Evolutionary conservation across 2,888 invertebrate species (phyloP).

Genomic region (Neuroscelio doddi): DNA sequence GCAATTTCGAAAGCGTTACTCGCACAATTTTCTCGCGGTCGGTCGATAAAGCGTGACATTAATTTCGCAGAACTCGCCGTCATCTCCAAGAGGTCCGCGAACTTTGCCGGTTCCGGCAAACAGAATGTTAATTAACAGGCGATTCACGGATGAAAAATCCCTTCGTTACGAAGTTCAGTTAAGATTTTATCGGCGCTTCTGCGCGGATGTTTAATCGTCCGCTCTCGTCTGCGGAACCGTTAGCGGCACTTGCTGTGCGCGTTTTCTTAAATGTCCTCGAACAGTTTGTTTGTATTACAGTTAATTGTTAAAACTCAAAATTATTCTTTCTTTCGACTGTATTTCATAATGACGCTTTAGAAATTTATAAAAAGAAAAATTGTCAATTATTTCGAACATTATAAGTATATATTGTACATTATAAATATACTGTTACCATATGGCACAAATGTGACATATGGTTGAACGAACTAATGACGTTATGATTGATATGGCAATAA

Average conservation of each 20-base stretch:
- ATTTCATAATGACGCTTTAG: too few relatives aligned
- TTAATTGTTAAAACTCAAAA: too few relatives aligned
- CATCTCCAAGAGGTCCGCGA: neutral
- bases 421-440: too few relatives aligned
- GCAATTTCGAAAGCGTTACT: neutral
- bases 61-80: neutral
- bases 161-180: slow-evolving; percentile 57
- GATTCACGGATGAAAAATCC: slow-evolving; percentile 54
- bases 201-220: neutral
- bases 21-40: neutral
- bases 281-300: too few relatives aligned
- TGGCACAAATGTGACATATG: too few relatives aligned
- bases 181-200: slow-evolving; percentile 52
- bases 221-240: neutral
- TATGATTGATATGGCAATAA: too few relatives aligned
- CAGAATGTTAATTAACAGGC: slow-evolving; percentile 61
- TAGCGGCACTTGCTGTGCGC: neutral
- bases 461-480: too few relatives aligned
- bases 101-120: slow-evolving; percentile 47
- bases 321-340: too few relatives aligned
- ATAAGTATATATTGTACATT: too few relatives aligned
- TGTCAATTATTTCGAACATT: too few relatives aligned
- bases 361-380: too few relatives aligned
- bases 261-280: neutral
- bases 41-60: slow-evolving; percentile 3